Percentiles rank a stretch among this genome's conserved stretches.
phyloP scores from a whole-genome alignment of 2,113 vertebrate species.

The Sander lucioperca region DNA sequence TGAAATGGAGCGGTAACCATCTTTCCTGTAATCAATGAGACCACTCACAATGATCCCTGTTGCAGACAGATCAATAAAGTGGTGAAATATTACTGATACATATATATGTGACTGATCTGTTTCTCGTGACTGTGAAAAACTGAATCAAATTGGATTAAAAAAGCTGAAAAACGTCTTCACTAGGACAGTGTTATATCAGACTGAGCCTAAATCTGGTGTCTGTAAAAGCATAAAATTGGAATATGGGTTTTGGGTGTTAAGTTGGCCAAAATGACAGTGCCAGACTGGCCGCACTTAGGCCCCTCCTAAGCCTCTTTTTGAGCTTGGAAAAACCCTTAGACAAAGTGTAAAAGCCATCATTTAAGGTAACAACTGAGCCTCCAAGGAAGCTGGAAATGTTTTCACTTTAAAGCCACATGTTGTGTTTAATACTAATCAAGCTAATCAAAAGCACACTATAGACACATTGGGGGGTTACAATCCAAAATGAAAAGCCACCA shows the following conservation, averaged over 20 bases:
- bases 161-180: slow-evolving; percentile 45
- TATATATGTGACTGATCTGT: slow-evolving; percentile 32
- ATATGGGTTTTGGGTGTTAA: slow-evolving; percentile 50
- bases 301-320: slow-evolving; percentile 51
- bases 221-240: slow-evolving; percentile 45
- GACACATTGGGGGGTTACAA: slow-evolving; percentile 37
- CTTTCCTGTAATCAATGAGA: slow-evolving; percentile 38
- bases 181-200: slow-evolving; percentile 38
- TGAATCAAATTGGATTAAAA: slow-evolving; percentile 56
- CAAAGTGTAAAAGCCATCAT: slow-evolving; percentile 38
- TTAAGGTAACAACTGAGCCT: slow-evolving; percentile 48
- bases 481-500: slow-evolving; percentile 58
- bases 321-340: slow-evolving; percentile 18
- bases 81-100: slow-evolving; percentile 26
- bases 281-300: slow-evolving; percentile 6
- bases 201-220: slow-evolving; percentile 45
- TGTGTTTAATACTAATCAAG: slow-evolving; percentile 57
- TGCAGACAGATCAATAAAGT: slow-evolving; percentile 6
- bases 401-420: slow-evolving; percentile 58
- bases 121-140: slow-evolving; percentile 22
- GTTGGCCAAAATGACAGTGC: slow-evolving; percentile 43
- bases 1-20: not conserved
- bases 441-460: slow-evolving; percentile 54
- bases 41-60: not conserved
- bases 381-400: slow-evolving; percentile 31